Percentiles rank a stretch among this genome's conserved stretches.
Conservation (phyloP, 2,888 invertebrate genomes). For the Rhaphigaster nebulosa region DNA sequence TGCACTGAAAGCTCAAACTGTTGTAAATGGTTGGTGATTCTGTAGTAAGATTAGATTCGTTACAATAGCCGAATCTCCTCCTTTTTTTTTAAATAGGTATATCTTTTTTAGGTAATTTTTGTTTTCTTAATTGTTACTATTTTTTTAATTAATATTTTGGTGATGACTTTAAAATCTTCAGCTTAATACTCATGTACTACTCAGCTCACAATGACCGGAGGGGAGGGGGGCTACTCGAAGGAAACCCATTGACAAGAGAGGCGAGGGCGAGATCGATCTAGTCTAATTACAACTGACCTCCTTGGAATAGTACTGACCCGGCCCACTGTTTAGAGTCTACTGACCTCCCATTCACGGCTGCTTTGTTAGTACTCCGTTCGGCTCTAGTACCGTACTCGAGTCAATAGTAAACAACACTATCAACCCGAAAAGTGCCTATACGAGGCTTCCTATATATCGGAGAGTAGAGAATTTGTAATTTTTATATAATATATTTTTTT, state of each 20-base stretch:
- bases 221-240: neutral
- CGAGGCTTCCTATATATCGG: neutral
- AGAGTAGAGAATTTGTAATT: neutral
- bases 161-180: neutral
- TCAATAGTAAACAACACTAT: neutral
- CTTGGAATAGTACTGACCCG: conserved; percentile 51
- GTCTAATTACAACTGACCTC: conserved; percentile 55
- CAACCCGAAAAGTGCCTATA: neutral
- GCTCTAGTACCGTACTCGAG: neutral
- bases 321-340: conserved; percentile 4
- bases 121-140: no score
- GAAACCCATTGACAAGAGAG: conserved; percentile 24
- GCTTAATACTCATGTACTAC: neutral
- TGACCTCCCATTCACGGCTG: conserved; percentile 15
- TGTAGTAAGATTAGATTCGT: no score
- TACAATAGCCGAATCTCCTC: neutral
- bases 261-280: conserved; percentile 29
- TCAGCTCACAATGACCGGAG: neutral
- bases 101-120: no score
- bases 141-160: no score
- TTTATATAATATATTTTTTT: no score
- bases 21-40: no score
- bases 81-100: no score
- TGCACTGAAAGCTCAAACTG: no score
- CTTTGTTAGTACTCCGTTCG: neutral